Evolutionary conservation across 2,113 vertebrate species (phyloP), one percentile per base, ranked within the genome.

Genomic region (Salvelinus alpinus): DNA sequence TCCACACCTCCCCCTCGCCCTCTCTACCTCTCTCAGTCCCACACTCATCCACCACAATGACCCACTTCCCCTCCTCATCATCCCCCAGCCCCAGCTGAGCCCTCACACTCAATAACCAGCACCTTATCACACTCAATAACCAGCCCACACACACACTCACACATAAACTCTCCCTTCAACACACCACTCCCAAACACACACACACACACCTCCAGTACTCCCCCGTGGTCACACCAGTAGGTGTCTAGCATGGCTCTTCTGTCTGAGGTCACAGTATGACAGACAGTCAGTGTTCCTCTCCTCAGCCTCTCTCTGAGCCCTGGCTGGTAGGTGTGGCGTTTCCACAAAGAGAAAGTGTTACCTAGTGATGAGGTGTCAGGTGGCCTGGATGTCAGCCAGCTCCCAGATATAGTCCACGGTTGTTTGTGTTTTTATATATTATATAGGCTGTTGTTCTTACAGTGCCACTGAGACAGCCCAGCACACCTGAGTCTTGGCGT

Each of bases 21-120:
- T 80, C 62, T 64, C 64, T 59, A 66, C 78, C 62, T 44, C 29
- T 34, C 75, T 76, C 78, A 44, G 44, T 22, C 71, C n/a, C 59
- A 31, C 22, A 22, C 25, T 13, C 59, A 62, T 70, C 34, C 54
- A 18, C 12, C 64, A 66, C 64, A 66, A 80, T 89, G 91, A 92
- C 89, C 88, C 89, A 91, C 91, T 92, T 91, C 89, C 85, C 85
- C 71, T 74, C 72, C 75, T 87, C 80, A 82, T 91, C 87, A 85
- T 90, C 78, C 79, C 80, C 82, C 25, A 69, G 84, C 71, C 69
- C 86, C 91, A 93, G 87, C 89, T 92, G 91, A 89, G 92, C 84
- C 91, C 86, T 82, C 72, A 81, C 86, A 84, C 88, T 86, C 76
- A 57, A 48, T 88, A 87, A 84, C 67, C 82, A 57, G 78, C 84